Evolutionary conservation across 1,140 invertebrate genomes (phyloP), one percentile per base, ranked within the genome.

Genomic region (Thalassaphorura encarpata): DNA sequence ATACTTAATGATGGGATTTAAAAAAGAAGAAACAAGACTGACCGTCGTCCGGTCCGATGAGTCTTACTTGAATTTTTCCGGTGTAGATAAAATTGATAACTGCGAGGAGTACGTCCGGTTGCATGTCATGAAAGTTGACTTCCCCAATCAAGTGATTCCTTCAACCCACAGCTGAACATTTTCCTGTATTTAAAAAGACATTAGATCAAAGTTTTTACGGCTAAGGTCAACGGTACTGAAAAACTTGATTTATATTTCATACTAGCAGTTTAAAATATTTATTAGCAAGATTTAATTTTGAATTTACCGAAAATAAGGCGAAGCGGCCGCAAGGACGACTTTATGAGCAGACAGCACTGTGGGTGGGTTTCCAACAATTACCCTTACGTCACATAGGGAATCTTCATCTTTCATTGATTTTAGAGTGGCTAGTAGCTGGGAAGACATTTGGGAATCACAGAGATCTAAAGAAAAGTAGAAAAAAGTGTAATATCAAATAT

Each of bases 41-140:
- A n/a, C n/a, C n/a, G n/a, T n/a, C n/a, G n/a, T n/a, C 21, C 19
- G 11, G 27, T 2, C 42, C 18, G 5, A 42, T 26, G 6, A 2
- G 29, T 51, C 56, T 48, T 55, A 69, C 68, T 58, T 67, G 56
- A 29, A 68, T 66, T 63, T 68, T 58, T 28, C 65, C 63, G 26
- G 78, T 75, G 66, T 80, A 80, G 26, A 80, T 73, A 69, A 78
- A 80, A 61, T 77, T 74, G 23, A 80, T 68, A 6, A 80, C 68
- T 1, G 72, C 59, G 31, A 69, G 61, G 11, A 80, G 65, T 52
- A 76, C 76, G 53, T 72, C 68, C 0, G 73, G 70, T 64, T 79
- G 76, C 43, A 80, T 70, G 62, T 76, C 76, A 62, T 78, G 73
- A 29, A 80, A 67, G 1, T 68, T 72, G 13, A 80, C 75, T 53